Percentiles rank a stretch among this genome's conserved stretches.
phyloP scores from a whole-genome alignment of 1,140 invertebrate species.

The Idris sp. region DNA sequence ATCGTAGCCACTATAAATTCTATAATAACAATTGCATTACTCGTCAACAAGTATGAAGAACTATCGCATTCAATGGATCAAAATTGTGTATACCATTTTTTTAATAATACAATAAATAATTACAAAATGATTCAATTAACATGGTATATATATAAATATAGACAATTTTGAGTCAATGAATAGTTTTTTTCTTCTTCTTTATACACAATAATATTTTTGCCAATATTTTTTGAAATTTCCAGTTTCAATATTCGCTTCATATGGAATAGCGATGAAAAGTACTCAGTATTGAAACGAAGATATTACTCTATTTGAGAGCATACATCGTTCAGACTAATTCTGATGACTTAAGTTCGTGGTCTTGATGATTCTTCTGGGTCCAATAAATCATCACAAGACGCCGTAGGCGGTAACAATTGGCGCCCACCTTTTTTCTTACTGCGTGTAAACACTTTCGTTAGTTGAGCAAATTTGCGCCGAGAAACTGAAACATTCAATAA shows the following conservation, averaged over 20 bases:
- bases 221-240: constrained; percentile 30
- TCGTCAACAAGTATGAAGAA: constrained; percentile 58
- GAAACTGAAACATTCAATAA: constrained; percentile 81
- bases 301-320: constrained; percentile 9
- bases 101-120: constrained; percentile 7
- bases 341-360: constrained; percentile 66
- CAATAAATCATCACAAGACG: constrained; percentile 76
- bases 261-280: constrained; percentile 27
- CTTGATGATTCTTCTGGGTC: constrained; percentile 74
- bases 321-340: constrained; percentile 38
- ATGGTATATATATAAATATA: constrained; percentile 4
- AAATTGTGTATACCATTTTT: constrained; percentile 4
- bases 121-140: not conserved
- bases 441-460: constrained; percentile 87
- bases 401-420: constrained; percentile 74
- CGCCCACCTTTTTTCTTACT: constrained; percentile 82
- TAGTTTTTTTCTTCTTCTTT: constrained; percentile 41
- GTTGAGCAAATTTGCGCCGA: constrained; percentile 88
- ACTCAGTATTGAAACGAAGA: constrained; percentile 22
- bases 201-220: constrained; percentile 40
- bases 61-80: constrained; percentile 17
- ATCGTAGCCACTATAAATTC: constrained; percentile 52
- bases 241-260: constrained; percentile 27
- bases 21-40: constrained; percentile 61
- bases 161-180: constrained; percentile 17